These are phyloP conservation scores for Champsocephalus gunnari DNA, from an alignment of 2,797 vertebrate genomes.

Conservation along the genomic window DNA sequence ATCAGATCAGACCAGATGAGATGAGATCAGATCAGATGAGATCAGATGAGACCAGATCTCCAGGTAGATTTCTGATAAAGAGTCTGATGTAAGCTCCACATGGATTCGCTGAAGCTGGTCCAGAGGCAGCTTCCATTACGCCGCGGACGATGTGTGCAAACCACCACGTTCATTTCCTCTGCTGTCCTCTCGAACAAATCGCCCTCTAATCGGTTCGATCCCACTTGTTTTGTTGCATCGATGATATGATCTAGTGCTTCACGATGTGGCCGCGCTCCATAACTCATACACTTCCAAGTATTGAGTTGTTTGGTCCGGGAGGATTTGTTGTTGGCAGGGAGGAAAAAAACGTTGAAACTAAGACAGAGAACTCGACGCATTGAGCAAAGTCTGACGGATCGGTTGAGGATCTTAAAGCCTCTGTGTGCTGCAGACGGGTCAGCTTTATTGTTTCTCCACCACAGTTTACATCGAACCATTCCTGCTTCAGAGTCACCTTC, in stretches of 20 bases:
- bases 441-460: too few species aligned
- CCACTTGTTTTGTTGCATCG: slow-evolving; percentile 22
- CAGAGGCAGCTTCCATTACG: slow-evolving; percentile 22
- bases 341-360: background rate
- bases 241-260: slow-evolving; percentile 13
- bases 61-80: background rate
- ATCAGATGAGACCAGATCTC: background rate
- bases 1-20: too few species aligned
- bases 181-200: slow-evolving; percentile 6
- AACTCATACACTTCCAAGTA: background rate
- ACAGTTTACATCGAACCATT: too few species aligned
- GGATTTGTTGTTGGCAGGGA: background rate
- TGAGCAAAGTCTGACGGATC: background rate
- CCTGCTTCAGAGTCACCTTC: too few species aligned
- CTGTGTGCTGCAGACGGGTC: background rate
- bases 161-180: slow-evolving; percentile 42
- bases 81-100: background rate
- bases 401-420: background rate
- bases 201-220: slow-evolving; percentile 30
- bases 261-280: background rate
- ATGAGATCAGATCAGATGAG: too few species aligned
- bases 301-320: background rate
- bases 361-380: background rate
- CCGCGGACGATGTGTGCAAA: slow-evolving; percentile 26
- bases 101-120: background rate